phyloP scores from a whole-genome alignment of 2,797 vertebrate genomes.

The Geotrypetes seraphini region DNA sequence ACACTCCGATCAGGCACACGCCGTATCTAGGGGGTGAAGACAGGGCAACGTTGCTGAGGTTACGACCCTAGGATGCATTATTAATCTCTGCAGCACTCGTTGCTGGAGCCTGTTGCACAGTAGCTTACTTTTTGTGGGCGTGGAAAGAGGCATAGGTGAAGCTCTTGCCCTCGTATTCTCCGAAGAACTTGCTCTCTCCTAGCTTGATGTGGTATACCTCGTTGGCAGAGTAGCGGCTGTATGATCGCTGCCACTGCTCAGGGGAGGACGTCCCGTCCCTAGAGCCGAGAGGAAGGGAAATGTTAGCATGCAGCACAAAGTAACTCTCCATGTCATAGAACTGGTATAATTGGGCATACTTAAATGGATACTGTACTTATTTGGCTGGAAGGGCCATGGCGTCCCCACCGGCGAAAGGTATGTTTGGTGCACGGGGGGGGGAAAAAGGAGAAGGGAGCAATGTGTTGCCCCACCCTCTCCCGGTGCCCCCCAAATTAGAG shows the following conservation, averaged over 20 bases:
- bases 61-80: too few species aligned
- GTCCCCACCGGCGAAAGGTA: too few species aligned
- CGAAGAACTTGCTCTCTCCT: slow-evolving; percentile 76
- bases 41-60: fast-evolving
- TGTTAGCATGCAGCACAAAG: slow-evolving; percentile 2
- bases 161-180: slow-evolving; percentile 75
- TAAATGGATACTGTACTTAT: too few species aligned
- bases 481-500: too few species aligned
- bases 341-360: too few species aligned
- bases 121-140: slow-evolving; percentile 72
- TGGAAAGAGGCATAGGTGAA: slow-evolving; percentile 78
- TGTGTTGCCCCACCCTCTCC: too few species aligned
- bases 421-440: too few species aligned
- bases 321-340: too few species aligned
- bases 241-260: slow-evolving; percentile 73
- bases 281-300: slow-evolving; percentile 7
- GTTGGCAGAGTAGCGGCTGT: slow-evolving; percentile 72
- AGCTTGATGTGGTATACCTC: slow-evolving; percentile 74
- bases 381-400: too few species aligned
- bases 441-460: slow-evolving; percentile 38
- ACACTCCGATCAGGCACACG: slow-evolving; percentile 68
- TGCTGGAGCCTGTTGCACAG: too few species aligned
- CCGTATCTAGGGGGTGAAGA: slow-evolving; percentile 52
- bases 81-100: too few species aligned
- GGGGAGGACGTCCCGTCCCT: slow-evolving; percentile 50